phyloP scores from a whole-genome alignment of 2,888 invertebrate species.

The Tryphoninae sp. region DNA sequence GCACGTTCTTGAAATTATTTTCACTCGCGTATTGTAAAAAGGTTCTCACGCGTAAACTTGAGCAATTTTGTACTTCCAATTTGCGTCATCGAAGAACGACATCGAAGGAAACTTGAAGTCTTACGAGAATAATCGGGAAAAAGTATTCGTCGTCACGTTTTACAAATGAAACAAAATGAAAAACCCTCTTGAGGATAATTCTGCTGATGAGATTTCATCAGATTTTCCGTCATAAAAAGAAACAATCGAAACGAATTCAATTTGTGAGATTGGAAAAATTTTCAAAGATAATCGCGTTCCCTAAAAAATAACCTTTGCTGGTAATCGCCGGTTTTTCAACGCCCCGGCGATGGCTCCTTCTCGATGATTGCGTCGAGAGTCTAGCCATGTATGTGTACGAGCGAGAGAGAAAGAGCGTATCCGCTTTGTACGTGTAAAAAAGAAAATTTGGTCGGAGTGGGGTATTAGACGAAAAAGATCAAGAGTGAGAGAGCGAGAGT shows the following conservation, averaged over 20 bases:
- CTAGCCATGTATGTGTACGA: constrained; percentile 6
- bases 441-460: constrained; percentile 3
- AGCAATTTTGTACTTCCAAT: background rate
- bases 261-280: constrained; percentile 39
- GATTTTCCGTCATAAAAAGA: background rate
- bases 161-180: background rate
- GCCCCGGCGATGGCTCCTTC: constrained; percentile 17
- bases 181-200: background rate
- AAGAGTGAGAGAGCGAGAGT: constrained; percentile 43
- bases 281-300: background rate
- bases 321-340: constrained; percentile 36
- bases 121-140: background rate
- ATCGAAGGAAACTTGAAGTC: background rate
- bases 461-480: constrained; percentile 44
- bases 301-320: constrained; percentile 22
- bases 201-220: background rate
- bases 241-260: constrained; percentile 36
- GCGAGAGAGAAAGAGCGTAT: background rate
- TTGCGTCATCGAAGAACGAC: too few species aligned
- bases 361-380: constrained; percentile 47
- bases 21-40: background rate
- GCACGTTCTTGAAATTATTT: background rate
- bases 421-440: constrained; percentile 5
- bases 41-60: background rate
- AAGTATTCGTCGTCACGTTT: background rate